These are phyloP conservation scores for Ligdia adustata DNA, from an alignment of 2,888 invertebrate species.

Conservation along the genomic window DNA sequence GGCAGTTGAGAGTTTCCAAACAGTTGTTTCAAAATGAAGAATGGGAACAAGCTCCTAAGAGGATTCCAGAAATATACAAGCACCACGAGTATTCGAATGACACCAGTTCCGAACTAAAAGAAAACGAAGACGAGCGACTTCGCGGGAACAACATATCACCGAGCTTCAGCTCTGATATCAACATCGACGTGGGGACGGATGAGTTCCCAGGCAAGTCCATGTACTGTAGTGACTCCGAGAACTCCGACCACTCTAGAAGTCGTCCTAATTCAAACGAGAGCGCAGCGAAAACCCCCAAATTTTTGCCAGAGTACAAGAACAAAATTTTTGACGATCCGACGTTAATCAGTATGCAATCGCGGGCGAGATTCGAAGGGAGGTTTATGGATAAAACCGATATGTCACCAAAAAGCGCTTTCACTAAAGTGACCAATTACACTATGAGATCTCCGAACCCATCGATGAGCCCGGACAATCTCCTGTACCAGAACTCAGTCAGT, in stretches of 20 bases:
- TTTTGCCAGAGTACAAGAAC: constrained; percentile 79
- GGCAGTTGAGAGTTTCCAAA: constrained; percentile 80
- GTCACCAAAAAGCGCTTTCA: constrained; percentile 91
- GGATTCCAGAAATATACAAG: constrained; percentile 74
- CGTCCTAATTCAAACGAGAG: constrained; percentile 82
- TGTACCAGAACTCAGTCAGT: constrained; percentile 91
- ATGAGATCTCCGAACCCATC: constrained; percentile 88
- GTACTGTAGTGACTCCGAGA: constrained; percentile 80
- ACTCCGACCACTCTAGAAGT: constrained; percentile 76
- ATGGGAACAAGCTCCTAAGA: constrained; percentile 73
- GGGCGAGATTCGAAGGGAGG: constrained; percentile 77
- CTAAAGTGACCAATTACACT: constrained; percentile 87
- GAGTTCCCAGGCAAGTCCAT: constrained; percentile 76
- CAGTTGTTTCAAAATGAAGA: constrained; percentile 77
- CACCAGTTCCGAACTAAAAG: constrained; percentile 63
- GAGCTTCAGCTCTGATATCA: constrained; percentile 75
- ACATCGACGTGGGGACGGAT: constrained; percentile 80
- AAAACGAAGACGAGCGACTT: constrained; percentile 71
- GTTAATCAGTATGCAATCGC: constrained; percentile 77
- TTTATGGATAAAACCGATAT: constrained; percentile 75
- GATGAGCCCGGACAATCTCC: constrained; percentile 89
- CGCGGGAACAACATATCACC: constrained; percentile 76
- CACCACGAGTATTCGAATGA: constrained; percentile 69
- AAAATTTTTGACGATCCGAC: constrained; percentile 86
- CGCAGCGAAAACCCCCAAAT: constrained; percentile 79